phyloP scores from a whole-genome alignment of 1,140 invertebrate species.

The Zaprionus ornatus region DNA sequence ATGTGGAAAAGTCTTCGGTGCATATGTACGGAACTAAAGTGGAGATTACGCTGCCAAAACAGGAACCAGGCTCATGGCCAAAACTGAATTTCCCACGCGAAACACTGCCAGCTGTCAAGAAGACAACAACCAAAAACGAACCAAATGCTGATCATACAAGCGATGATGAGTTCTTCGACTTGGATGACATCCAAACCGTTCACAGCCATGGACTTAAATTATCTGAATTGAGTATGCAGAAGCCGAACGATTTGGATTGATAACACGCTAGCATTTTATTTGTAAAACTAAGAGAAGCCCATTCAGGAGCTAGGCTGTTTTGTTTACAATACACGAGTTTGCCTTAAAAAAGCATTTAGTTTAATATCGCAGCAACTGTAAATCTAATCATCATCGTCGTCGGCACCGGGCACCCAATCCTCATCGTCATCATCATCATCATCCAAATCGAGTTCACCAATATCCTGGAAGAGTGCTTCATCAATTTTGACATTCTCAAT shows the following conservation, averaged over 20 bases:
- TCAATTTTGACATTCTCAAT: conserved; percentile 96
- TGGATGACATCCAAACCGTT: conserved; percentile 84
- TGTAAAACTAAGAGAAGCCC: conserved; percentile 32
- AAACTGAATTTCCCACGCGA: conserved; percentile 88
- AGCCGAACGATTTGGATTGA: conserved; percentile 60
- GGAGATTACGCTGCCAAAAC: conserved; percentile 96
- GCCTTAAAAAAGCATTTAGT: conserved; percentile 41
- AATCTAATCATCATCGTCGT: conserved; percentile 65
- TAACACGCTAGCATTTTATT: conserved; percentile 58
- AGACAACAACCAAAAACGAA: conserved; percentile 18
- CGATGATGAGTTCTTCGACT: conserved; percentile 70
- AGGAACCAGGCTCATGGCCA: conserved; percentile 92
- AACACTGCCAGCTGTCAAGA: conserved; percentile 44
- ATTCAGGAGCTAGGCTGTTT: conserved; percentile 9
- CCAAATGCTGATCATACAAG: conserved; percentile 53
- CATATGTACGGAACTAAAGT: conserved; percentile 96
- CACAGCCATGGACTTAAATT: conserved; percentile 52
- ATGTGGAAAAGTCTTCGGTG: conserved; percentile 88
- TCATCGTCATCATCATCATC: conserved; percentile 89
- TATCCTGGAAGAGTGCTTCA: conserved; percentile 96
- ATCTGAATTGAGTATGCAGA: conserved; percentile 63
- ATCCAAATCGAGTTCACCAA: conserved; percentile 94
- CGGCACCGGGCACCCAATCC: conserved; percentile 74
- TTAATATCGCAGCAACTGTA: conserved; percentile 27
- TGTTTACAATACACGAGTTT: conserved; percentile 45